Conservation (phyloP, 2,888 invertebrate species). For the Tromatobia lineatoria region DNA sequence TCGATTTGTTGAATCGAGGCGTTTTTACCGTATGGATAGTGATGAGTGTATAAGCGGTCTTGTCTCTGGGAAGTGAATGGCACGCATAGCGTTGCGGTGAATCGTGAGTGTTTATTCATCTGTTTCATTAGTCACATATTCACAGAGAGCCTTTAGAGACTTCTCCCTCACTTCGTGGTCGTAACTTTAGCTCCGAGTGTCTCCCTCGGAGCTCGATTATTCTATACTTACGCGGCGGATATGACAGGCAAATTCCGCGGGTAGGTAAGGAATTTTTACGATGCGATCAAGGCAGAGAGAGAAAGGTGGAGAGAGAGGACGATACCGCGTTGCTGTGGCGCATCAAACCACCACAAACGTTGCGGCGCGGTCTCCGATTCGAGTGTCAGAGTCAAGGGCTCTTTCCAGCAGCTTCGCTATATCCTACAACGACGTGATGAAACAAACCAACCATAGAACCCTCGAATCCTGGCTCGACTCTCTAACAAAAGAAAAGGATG, state of each 20-base stretch:
- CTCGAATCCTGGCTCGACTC: slow-evolving; percentile 6
- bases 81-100: slow-evolving; percentile 33
- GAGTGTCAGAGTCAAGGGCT: slow-evolving; percentile 53
- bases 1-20: background rate
- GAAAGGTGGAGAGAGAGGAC: slow-evolving; percentile 13
- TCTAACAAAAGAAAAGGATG: slow-evolving; percentile 30
- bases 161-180: slow-evolving; percentile 9
- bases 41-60: background rate
- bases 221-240: slow-evolving; percentile 46
- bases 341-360: slow-evolving; percentile 63
- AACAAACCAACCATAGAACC: slow-evolving; percentile 18
- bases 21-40: slow-evolving; percentile 11
- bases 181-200: background rate
- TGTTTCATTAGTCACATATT: slow-evolving; percentile 64
- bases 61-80: slow-evolving; percentile 28
- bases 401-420: slow-evolving; percentile 2
- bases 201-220: slow-evolving; percentile 26
- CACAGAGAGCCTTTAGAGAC: slow-evolving; percentile 13
- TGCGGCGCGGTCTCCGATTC: slow-evolving; percentile 53
- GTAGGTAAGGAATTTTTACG: slow-evolving; percentile 65
- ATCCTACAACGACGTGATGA: slow-evolving; percentile 15
- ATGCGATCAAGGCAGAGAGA: slow-evolving; percentile 43
- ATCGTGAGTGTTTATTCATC: slow-evolving; percentile 65
- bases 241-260: slow-evolving; percentile 66
- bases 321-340: slow-evolving; percentile 36